Evolutionary conservation across 2,797 vertebrate species (phyloP).

Genomic region (Aselliscus stoliczkanus): DNA sequence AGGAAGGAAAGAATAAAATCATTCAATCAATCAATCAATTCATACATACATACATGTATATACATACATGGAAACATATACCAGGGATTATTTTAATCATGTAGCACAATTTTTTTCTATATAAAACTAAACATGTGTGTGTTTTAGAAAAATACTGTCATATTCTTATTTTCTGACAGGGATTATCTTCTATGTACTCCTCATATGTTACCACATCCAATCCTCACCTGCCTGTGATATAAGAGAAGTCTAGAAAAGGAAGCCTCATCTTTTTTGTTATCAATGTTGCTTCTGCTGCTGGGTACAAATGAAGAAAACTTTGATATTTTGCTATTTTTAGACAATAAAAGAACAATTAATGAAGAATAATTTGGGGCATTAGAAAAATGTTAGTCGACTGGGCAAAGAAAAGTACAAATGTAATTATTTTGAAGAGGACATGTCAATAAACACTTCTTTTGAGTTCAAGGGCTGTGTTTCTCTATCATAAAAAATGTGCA

Average conservation of each 20-base stretch:
- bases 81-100: neutral
- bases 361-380: neutral
- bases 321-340: neutral
- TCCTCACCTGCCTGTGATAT: neutral
- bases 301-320: neutral
- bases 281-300: neutral
- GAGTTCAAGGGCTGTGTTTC: neutral
- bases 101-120: neutral
- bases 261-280: neutral
- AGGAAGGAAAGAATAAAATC: neutral
- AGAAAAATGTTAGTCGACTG: neutral
- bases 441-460: neutral
- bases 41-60: neutral
- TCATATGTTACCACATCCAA: neutral
- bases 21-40: neutral
- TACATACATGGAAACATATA: neutral
- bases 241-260: neutral
- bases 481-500: neutral
- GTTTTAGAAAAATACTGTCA: neutral
- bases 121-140: neutral
- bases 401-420: neutral
- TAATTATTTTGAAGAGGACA: neutral
- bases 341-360: conserved; percentile 28
- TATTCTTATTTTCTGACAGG: neutral
- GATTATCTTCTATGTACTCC: neutral